These are phyloP conservation scores for Ostrea edulis DNA, from an alignment of 1,140 invertebrate genomes.

Conservation along the genomic window DNA sequence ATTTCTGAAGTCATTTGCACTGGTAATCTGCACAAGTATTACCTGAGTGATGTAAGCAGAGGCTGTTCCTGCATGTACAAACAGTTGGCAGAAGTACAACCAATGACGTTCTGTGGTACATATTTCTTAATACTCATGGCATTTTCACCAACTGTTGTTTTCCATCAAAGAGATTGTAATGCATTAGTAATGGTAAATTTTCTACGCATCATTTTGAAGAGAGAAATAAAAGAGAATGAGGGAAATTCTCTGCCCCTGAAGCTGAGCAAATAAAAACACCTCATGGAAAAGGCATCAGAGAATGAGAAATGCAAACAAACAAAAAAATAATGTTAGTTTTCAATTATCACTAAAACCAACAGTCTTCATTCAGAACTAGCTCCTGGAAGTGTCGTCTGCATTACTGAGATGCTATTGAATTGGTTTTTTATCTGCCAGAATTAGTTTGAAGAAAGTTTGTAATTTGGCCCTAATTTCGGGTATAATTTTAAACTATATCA, in stretches of 20 bases:
- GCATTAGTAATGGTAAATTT: slow-evolving; percentile 37
- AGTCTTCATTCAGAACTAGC: background rate
- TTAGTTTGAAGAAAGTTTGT: too few relatives aligned
- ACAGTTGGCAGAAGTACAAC: slow-evolving; percentile 7
- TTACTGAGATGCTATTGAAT: too few relatives aligned
- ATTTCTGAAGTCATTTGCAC: slow-evolving; percentile 19
- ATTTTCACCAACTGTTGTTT: slow-evolving; percentile 35
- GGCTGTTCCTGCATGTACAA: background rate
- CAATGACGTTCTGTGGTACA: slow-evolving; percentile 15
- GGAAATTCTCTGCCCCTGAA: slow-evolving; percentile 6
- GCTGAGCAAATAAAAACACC: slow-evolving; percentile 14
- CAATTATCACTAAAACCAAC: slow-evolving; percentile 35
- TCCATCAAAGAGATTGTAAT: slow-evolving; percentile 35
- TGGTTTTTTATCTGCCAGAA: too few relatives aligned
- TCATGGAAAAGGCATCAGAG: slow-evolving; percentile 13
- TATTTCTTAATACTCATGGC: slow-evolving; percentile 28
- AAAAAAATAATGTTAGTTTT: slow-evolving; percentile 25
- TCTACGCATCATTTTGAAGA: slow-evolving; percentile 34
- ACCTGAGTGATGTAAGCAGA: slow-evolving; percentile 1
- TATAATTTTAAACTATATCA: too few relatives aligned
- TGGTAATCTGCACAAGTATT: background rate
- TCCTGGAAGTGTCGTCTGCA: slow-evolving; percentile 13
- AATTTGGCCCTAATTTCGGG: too few relatives aligned
- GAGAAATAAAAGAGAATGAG: slow-evolving; percentile 27
- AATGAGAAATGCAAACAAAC: slow-evolving; percentile 30